Base-by-base conservation (phyloP, 1,140 invertebrate species). In the Asbolus verrucosus region DNA sequence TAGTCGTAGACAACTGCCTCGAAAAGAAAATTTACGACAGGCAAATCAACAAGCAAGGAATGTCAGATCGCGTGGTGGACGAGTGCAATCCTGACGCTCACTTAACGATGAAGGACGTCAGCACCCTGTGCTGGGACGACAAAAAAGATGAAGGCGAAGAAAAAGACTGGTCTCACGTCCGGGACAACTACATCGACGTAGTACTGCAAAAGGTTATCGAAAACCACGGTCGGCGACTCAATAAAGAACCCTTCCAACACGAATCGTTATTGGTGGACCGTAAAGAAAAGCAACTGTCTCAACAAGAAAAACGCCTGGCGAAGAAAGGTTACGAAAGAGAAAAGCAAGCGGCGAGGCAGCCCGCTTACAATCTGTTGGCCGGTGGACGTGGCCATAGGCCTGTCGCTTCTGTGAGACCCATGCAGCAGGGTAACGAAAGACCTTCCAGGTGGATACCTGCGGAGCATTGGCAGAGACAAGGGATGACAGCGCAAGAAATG, bases 11-110 rank as follows among this genome's bases (percentile, higher is more conserved):
- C 81, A 98, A 95, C 81, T 97, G 94, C 71, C 85, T 99, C 46
- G 98, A 99, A 79, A 96, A 96, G 80, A 96, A 97, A 80, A 99
- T 99, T 71, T 99, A 99, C 79, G 97, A 99, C 80, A 83, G 98
- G 63, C 98, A 99, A 83, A 95, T 99, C 46, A 97, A 95, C 77
- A 99, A 99, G 78, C 95, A 98, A 83, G 93, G 80, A 30, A 98
- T 99, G 92, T 92, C 96, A 0, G 96, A 99, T 83, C 87, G 97
- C 15, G 96, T 99, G 1, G 95, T 99, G 0, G 98, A 99, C 84
- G 97, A 99, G 81, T 92, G 96, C 74, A 97, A 98, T 83, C 95
- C 97, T 0, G 95, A 99, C 78, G 94, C 96, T 8, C 95, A 98
- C 80, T 86, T 99, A 2, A 96, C 94, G 0, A 90, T 94, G 77